Conservation (phyloP, 2,113 vertebrate species). For the Stigmatopora nigra region DNA sequence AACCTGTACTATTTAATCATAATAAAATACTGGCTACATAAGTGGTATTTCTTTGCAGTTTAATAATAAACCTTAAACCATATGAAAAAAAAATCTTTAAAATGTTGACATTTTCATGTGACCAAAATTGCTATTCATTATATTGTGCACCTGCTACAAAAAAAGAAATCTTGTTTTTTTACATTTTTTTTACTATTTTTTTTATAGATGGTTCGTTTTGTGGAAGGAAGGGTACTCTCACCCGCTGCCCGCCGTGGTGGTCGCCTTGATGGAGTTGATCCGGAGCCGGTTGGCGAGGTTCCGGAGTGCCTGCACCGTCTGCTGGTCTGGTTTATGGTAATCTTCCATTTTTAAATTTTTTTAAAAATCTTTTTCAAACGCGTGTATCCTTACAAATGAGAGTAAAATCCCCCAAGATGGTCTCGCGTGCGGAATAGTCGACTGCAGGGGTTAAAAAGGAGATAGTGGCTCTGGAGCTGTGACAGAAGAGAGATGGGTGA, state of each 20-base stretch:
- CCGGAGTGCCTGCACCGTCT: conserved; percentile 84
- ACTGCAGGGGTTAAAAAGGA: conserved; percentile 49
- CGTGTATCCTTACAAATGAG: conserved; percentile 9
- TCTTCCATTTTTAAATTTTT: conserved; percentile 72
- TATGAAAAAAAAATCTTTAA: no score
- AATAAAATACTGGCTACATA: no score
- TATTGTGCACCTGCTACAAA: no score
- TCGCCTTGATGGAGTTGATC: conserved; percentile 85
- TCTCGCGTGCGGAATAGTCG: conserved; percentile 8
- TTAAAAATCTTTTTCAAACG: not conserved
- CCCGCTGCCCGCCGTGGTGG: conserved; percentile 83
- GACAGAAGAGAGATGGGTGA: conserved; percentile 10
- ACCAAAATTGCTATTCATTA: no score
- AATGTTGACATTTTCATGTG: no score
- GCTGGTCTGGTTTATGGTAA: conserved; percentile 91
- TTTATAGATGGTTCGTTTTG: no score
- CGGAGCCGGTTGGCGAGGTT: conserved; percentile 83
- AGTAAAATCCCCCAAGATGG: conserved; percentile 35
- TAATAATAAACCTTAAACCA: no score
- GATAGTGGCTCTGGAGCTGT: not conserved
- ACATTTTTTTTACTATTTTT: no score
- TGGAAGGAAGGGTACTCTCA: conserved; percentile 49
- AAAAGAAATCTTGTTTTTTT: no score
- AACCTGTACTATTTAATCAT: no score
- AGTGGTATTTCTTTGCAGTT: no score